A percentile compares a stretch with the other conserved stretches of the same genome.
Evolutionary conservation across 1,140 invertebrate species (phyloP).

Genomic region (Ptiloglossa arizonensis): DNA sequence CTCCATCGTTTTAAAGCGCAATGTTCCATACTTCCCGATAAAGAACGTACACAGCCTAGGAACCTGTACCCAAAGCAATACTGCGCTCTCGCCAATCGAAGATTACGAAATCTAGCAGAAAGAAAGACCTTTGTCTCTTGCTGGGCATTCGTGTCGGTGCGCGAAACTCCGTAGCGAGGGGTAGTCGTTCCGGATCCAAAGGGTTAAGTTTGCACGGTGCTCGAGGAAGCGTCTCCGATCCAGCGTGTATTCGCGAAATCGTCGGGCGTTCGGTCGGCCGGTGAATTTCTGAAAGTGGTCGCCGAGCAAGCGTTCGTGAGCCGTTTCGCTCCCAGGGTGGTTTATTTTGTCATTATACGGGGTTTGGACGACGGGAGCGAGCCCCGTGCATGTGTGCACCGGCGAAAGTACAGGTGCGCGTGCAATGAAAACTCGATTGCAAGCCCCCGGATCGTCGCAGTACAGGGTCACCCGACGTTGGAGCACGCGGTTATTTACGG

Average conservation of each 20-base stretch:
- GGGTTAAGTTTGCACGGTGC: too few relatives aligned
- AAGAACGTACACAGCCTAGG: too few relatives aligned
- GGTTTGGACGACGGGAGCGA: not conserved
- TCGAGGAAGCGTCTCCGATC: not conserved
- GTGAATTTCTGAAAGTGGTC: slow-evolving; percentile 31
- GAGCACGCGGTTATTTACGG: slow-evolving; percentile 58
- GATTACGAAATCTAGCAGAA: too few relatives aligned
- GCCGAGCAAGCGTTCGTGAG: not conserved
- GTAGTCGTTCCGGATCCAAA: too few relatives aligned
- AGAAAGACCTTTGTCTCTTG: too few relatives aligned
- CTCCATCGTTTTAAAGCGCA: too few relatives aligned
- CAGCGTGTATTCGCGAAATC: not conserved
- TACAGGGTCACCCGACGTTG: slow-evolving; percentile 20
- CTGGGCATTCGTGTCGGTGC: too few relatives aligned
- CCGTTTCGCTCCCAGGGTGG: slow-evolving; percentile 11
- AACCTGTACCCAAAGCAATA: too few relatives aligned
- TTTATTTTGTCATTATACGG: slow-evolving; percentile 29
- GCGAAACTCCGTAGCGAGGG: too few relatives aligned
- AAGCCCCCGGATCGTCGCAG: slow-evolving; percentile 1
- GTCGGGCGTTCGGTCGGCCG: not conserved
- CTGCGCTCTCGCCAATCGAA: too few relatives aligned
- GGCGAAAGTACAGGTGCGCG: slow-evolving; percentile 19
- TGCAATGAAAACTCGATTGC: slow-evolving; percentile 50
- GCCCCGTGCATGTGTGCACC: not conserved
- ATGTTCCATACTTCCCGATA: too few relatives aligned